These are phyloP conservation scores for Zophobas morio DNA, from an alignment of 1,140 invertebrate species.

Conservation along the genomic window DNA sequence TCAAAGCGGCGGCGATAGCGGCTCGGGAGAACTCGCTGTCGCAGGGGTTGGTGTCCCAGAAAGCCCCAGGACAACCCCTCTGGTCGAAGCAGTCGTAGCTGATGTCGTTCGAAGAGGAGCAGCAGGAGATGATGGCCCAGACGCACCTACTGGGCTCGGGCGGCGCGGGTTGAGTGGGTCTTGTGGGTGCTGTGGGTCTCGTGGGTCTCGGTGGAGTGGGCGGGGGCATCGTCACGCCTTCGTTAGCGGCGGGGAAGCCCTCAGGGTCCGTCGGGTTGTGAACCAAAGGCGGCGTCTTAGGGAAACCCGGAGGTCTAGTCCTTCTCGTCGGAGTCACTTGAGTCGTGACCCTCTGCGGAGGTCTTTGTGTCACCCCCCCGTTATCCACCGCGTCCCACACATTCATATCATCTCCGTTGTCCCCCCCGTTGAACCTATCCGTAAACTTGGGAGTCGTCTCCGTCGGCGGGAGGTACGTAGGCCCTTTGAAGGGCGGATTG, in stretches of 20 bases:
- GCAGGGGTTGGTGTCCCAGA: slow-evolving; percentile 77
- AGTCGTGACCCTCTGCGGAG: neutral
- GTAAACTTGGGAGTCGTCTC: slow-evolving; percentile 24
- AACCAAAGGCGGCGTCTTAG: slow-evolving; percentile 59
- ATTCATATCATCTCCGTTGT: slow-evolving; percentile 56
- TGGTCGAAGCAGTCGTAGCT: slow-evolving; percentile 75
- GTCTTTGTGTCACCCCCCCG: neutral
- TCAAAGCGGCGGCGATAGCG: slow-evolving; percentile 67
- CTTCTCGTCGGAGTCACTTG: slow-evolving; percentile 43
- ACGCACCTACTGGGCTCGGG: slow-evolving; percentile 69
- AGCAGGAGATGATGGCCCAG: slow-evolving; percentile 79
- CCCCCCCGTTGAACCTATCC: slow-evolving; percentile 46
- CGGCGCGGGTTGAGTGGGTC: slow-evolving; percentile 22
- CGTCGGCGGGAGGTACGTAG: slow-evolving; percentile 52
- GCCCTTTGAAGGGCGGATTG: slow-evolving; percentile 52
- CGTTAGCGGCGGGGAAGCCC: slow-evolving; percentile 31
- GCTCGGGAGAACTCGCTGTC: slow-evolving; percentile 68
- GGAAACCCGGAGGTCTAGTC: neutral
- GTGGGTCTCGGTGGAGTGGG: slow-evolving; percentile 34
- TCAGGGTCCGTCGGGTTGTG: slow-evolving; percentile 46
- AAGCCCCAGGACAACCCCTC: slow-evolving; percentile 75
- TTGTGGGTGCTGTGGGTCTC: slow-evolving; percentile 19
- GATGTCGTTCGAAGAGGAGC: slow-evolving; percentile 62
- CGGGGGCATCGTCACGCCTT: neutral
- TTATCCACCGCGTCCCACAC: slow-evolving; percentile 54